Conservation (phyloP, 2,797 vertebrate species). For the Balearica regulorum region DNA sequence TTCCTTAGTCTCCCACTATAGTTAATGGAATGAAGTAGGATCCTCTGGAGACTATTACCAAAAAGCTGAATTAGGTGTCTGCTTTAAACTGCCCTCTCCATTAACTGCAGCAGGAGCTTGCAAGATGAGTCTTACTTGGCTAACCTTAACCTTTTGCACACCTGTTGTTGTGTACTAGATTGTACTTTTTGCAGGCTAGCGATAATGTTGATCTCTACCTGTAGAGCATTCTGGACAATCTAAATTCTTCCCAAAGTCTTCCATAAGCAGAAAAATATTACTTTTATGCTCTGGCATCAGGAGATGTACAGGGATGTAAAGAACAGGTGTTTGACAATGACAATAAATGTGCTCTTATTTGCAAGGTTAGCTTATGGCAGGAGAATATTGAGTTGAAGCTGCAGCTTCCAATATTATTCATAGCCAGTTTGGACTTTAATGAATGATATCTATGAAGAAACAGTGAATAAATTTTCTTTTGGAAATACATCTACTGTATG, state of each 20-base stretch:
- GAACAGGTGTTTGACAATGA: neutral
- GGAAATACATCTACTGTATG: neutral
- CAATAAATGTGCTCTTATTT: neutral
- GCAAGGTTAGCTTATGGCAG: fast-evolving
- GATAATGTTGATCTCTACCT: neutral
- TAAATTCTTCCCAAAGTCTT: neutral
- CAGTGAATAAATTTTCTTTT: neutral
- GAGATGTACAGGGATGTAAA: neutral
- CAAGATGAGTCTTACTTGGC: neutral
- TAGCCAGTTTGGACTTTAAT: neutral
- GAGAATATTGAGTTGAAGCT: neutral
- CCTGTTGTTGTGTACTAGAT: neutral
- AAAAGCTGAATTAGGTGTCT: neutral
- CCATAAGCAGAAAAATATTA: neutral
- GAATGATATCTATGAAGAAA: neutral
- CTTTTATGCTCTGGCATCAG: neutral
- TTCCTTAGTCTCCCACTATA: neutral
- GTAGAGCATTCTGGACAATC: neutral
- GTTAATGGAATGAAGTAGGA: neutral
- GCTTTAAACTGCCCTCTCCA: neutral
- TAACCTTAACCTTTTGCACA: neutral
- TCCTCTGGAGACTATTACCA: neutral
- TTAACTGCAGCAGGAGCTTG: neutral
- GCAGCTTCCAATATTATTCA: neutral
- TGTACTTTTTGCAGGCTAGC: neutral